Evolutionary conservation across 2,113 vertebrate genomes (phyloP).

Genomic region (Panthera leo): DNA sequence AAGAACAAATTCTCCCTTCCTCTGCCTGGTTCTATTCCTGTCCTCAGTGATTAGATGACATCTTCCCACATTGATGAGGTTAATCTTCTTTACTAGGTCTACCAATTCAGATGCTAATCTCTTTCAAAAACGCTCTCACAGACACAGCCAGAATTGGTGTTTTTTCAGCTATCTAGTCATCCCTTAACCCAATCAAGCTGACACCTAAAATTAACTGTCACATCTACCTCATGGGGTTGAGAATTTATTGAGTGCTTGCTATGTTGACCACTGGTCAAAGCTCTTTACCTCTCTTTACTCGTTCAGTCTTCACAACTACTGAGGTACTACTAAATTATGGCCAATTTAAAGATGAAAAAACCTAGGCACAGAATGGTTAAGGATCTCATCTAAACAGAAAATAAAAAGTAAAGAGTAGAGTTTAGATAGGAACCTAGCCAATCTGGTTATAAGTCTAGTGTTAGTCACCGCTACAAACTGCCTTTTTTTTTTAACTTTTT

Average conservation of each 20-base stretch:
- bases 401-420: not conserved
- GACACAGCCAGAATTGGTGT: not conserved
- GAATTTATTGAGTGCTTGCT: not conserved
- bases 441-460: not conserved
- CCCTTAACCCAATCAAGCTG: not conserved
- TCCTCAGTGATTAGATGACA: not conserved
- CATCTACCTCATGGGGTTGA: not conserved
- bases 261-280: not conserved
- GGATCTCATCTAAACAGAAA: not conserved
- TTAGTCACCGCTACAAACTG: not conserved
- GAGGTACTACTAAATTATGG: not conserved
- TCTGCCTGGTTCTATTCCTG: not conserved
- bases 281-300: not conserved
- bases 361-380: not conserved
- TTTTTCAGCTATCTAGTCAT: not conserved
- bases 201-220: not conserved
- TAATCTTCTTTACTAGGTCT: not conserved
- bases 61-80: not conserved
- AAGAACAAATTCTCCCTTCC: not conserved
- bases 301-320: not conserved
- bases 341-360: not conserved
- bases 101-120: not conserved
- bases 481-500: not conserved
- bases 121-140: not conserved
- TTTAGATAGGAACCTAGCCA: not conserved